Evolutionary conservation across 2,113 vertebrate species (phyloP).

Genomic region (Podarcis raffonei): DNA sequence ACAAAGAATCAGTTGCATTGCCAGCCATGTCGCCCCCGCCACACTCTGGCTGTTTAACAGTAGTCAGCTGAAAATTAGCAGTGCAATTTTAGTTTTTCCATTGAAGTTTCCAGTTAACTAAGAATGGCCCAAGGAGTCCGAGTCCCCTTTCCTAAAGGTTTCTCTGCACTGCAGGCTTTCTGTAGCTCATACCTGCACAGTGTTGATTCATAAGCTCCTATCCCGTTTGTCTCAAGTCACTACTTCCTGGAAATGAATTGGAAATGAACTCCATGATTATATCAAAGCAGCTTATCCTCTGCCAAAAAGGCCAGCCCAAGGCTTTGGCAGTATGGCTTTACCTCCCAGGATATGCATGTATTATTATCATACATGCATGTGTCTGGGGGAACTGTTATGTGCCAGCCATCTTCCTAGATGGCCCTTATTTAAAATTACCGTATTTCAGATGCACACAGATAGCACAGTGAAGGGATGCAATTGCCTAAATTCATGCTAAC

Average conservation of each 20-base stretch:
- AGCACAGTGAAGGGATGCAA: not conserved
- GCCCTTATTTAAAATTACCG: not conserved
- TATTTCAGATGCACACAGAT: not conserved
- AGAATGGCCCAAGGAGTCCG: constrained; percentile 40
- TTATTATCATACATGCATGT: not conserved
- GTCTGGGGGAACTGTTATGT: not conserved
- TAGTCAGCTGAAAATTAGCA: constrained; percentile 58
- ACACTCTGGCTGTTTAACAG: constrained; percentile 33
- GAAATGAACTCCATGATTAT: not conserved
- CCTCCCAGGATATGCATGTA: not conserved
- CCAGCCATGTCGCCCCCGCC: constrained; percentile 31
- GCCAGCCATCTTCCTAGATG: not conserved
- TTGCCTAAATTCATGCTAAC: not conserved
- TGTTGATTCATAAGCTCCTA: not conserved
- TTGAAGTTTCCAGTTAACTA: constrained; percentile 30
- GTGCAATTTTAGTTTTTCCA: constrained; percentile 46
- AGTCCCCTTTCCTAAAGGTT: not conserved
- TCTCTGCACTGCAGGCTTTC: not conserved
- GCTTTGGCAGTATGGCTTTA: constrained; percentile 3
- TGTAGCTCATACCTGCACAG: not conserved
- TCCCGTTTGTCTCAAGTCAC: not conserved
- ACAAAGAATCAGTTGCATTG: constrained; percentile 19
- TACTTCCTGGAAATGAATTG: not conserved
- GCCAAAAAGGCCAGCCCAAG: not conserved
- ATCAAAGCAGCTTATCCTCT: not conserved